Evolutionary conservation across 1,140 invertebrate species (phyloP).

Genomic region (Procambarus virginalis): DNA sequence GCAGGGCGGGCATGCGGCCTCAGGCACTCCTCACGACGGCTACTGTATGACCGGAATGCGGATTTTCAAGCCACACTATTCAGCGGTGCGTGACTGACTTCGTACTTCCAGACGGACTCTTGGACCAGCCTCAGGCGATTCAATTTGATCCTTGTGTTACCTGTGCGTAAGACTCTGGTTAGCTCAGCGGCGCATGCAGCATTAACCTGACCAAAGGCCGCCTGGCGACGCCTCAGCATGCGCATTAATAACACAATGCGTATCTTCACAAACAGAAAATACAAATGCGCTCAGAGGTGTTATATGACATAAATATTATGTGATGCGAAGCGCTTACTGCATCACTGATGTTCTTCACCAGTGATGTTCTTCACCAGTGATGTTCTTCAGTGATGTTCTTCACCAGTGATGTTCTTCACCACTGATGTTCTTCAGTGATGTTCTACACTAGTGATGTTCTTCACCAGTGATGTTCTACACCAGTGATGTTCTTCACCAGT

Average conservation of each 20-base stretch:
- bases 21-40: not conserved
- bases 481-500: too few species aligned
- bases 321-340: too few species aligned
- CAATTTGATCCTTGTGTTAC: not conserved
- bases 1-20: not conserved
- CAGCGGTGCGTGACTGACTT: slow-evolving; percentile 39
- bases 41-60: slow-evolving; percentile 54
- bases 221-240: not conserved
- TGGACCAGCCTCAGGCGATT: not conserved
- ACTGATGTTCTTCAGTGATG: too few species aligned
- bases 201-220: not conserved
- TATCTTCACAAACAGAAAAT: not conserved
- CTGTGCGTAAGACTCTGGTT: not conserved
- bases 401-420: too few species aligned
- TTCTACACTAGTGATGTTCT: too few species aligned
- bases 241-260: not conserved
- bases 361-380: too few species aligned
- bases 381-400: too few species aligned
- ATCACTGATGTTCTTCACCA: too few species aligned
- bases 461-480: too few species aligned
- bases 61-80: slow-evolving; percentile 39
- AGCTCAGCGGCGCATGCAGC: not conserved
- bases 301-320: too few species aligned
- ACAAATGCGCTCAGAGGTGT: too few species aligned
- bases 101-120: not conserved